Evolutionary conservation across 2,113 vertebrate species (phyloP), one percentile per base, ranked within the genome.

Genomic region (Python bivittatus): DNA sequence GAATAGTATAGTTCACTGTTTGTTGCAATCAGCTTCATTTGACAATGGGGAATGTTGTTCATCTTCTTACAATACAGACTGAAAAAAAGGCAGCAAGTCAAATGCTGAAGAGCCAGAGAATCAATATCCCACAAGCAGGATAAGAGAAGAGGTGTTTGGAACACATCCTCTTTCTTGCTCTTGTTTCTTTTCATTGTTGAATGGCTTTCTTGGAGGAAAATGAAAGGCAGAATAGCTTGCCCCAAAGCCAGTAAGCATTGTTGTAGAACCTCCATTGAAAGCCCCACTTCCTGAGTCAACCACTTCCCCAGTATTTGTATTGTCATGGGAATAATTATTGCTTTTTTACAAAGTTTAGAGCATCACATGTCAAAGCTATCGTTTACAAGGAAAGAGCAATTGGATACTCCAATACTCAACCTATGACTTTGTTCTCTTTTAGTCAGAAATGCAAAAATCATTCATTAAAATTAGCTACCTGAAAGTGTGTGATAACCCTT

Each of bases 221-320:
- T 25, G 85, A 92, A 95, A 97, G 95, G 12, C 68, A 95, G 93
- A 95, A 60, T 88, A 96, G 42, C 3, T 92, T 88, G 83, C 87
- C 92, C 96, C 90, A 95, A 94, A 96, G 95, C 96, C 95, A 97
- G 92, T 93, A 94, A 96, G 90, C 90, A 17, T 1, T 92, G 6
- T 29, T 53, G 90, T 33, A 88, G 94, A 90, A 88, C 87, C 94
- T 27, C 68, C 0, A 0, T 27, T 94, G 91, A 95, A 96, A 94
- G 87, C 20, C 95, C 92, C 83, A 92, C 84, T 84, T 11, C 29
- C 93, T 27, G 88, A 94, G 38, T 48, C 64, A 0, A 29, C 2
- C 29, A 22, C 54, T 60, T 94, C 12, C n/a, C 22, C 27, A 79
- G 15, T 79, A 4, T 94, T 95, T 92, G 5, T 6, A 90, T 15